Conservation (phyloP, 2,113 vertebrate species). For the Microcebus griseorufus region DNA sequence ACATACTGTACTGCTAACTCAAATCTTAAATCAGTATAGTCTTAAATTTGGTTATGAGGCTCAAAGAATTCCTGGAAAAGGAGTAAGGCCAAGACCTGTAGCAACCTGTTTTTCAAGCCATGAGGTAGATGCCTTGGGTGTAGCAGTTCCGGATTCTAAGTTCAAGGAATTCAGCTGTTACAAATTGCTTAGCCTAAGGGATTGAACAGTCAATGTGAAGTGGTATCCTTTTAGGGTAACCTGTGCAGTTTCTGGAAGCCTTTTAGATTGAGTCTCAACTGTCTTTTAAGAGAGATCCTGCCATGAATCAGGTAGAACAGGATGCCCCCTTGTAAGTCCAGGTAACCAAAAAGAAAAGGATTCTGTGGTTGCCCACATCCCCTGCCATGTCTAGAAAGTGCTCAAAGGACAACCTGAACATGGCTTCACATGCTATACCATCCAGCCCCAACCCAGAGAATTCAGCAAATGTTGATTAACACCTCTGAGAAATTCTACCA, state of each 20-base stretch:
- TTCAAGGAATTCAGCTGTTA: conserved; percentile 48
- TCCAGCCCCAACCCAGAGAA: not conserved
- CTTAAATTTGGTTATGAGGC: not conserved
- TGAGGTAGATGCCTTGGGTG: not conserved
- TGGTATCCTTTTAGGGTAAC: conserved; percentile 41
- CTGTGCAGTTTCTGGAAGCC: not conserved
- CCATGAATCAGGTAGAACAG: not conserved
- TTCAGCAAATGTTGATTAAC: not conserved
- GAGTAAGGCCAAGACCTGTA: not conserved
- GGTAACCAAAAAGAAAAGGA: not conserved
- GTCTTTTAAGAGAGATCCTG: not conserved
- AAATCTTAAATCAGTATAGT: not conserved
- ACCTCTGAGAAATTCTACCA: not conserved
- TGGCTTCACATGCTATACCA: fast-evolving
- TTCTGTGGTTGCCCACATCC: not conserved
- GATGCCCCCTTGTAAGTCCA: not conserved
- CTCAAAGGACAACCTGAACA: not conserved
- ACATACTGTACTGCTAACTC: not conserved
- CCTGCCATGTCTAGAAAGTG: not conserved
- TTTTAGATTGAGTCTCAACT: not conserved
- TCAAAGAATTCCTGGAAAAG: conserved; percentile 12
- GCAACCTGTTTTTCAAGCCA: not conserved
- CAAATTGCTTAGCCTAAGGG: conserved; percentile 9
- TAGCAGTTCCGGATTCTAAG: conserved; percentile 25
- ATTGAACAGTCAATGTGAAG: not conserved